These are phyloP conservation scores for Phoebastria nigripes DNA, from an alignment of 2,797 vertebrate species.

Conservation along the genomic window DNA sequence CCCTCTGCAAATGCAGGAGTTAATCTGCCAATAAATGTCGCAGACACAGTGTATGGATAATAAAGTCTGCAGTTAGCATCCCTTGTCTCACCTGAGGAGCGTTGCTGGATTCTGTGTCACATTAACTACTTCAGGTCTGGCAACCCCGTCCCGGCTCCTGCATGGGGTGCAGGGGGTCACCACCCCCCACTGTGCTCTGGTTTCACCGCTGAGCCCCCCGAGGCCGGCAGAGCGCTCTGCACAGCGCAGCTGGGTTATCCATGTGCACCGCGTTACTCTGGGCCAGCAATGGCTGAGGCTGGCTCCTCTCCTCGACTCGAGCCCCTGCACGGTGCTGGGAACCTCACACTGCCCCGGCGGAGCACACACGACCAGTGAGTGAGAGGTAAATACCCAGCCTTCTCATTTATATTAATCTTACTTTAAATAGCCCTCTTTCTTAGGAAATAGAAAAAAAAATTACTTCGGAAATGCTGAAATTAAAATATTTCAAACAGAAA, in stretches of 20 bases:
- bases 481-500: neutral
- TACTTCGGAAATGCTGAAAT: neutral
- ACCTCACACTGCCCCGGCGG: fast-evolving
- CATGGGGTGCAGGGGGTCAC: neutral
- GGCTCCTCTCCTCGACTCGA: neutral
- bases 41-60: neutral
- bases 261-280: fast-evolving
- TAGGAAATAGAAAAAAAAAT: neutral
- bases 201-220: fast-evolving
- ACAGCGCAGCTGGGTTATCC: neutral
- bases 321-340: neutral
- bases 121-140: neutral
- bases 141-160: fast-evolving
- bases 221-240: neutral
- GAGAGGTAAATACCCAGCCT: neutral
- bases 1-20: neutral
- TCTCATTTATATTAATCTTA: neutral
- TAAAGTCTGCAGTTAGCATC: neutral
- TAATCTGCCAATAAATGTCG: neutral
- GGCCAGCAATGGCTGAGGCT: neutral
- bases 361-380: neutral
- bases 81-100: neutral
- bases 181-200: neutral
- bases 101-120: neutral
- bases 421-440: neutral